Evolutionary conservation across 2,113 vertebrate species (phyloP), one percentile per base, ranked within the genome.

Genomic region (Oryctolagus cuniculus): DNA sequence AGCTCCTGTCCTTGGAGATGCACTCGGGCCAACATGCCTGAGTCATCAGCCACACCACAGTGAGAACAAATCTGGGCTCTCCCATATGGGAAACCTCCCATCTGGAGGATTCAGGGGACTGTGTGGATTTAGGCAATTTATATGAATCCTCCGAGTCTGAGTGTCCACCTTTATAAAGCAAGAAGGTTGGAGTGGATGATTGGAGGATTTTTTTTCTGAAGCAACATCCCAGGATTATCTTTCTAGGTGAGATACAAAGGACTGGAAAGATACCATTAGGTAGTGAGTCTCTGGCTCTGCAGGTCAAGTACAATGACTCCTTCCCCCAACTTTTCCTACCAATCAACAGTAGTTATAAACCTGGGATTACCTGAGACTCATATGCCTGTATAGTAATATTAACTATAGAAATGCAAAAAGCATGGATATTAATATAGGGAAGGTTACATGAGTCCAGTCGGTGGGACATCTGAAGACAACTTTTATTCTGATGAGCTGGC

Each of bases 401-500:
- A 66, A 64, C 64, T 2, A 3, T 2, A 36, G 51, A 64, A 58
- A 4, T 49, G 29, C 90, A 86, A 79, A 61, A 51, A 82, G 78
- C 25, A 5, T 55, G 24, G 34, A 7, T 69, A 12, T 49, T 36
- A 66, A 78, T 49, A 38, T 53, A 72, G 55, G 55, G 19, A 44
- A 73, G 58, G 38, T 31, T 61, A 31, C 11, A 17, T 11, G 21
- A 77, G 16, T 53, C 36, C 73, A 51, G 31, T 70, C 79, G 92
- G 73, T 58, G 80, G 49, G 49, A 49, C 22, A 75, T n/a, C 34
- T 89, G 73, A 61, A 74, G 38, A 7, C 53, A 87, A 67, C 51
- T 96, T 89, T 92, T 75, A 88, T 16, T 82, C 72, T 92, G 55
- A 95, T 49, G 38, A 90, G 19, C 31, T 82, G 15, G 9, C 34